Percentiles rank a stretch among this genome's conserved stretches.
Conservation (phyloP, 2,113 vertebrate genomes). For the Xiphophorus couchianus region DNA sequence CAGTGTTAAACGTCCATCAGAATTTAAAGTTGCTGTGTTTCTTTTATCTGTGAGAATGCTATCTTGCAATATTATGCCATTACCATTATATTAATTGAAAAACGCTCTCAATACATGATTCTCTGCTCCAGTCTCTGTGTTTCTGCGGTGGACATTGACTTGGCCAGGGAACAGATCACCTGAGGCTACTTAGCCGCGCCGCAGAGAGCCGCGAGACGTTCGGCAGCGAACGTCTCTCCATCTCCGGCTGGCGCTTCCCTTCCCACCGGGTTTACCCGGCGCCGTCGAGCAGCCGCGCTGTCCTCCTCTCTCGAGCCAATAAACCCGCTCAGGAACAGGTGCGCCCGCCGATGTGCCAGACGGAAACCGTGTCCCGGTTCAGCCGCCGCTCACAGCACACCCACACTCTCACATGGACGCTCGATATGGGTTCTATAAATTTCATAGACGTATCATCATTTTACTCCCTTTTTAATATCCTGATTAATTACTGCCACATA, state of each 20-base stretch:
- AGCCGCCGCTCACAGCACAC: slow-evolving; percentile 33
- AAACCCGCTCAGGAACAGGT: slow-evolving; percentile 49
- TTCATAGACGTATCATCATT: neutral
- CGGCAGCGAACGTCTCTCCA: neutral
- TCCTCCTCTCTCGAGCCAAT: slow-evolving; percentile 36
- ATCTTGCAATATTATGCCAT: no score
- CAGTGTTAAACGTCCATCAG: no score
- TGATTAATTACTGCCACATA: neutral
- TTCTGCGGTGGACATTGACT: neutral
- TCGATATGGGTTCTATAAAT: neutral
- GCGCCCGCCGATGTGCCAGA: slow-evolving; percentile 27
- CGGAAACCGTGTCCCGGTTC: slow-evolving; percentile 26
- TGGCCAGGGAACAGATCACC: neutral
- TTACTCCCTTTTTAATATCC: neutral
- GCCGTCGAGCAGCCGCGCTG: slow-evolving; percentile 36
- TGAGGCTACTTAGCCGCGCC: neutral
- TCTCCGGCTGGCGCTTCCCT: slow-evolving; percentile 18
- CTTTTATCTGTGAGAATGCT: no score
- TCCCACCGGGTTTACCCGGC: slow-evolving; percentile 12
- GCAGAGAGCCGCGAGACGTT: neutral
- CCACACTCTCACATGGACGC: slow-evolving; percentile 29
- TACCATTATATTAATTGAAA: no score
- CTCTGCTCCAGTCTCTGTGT: neutral
- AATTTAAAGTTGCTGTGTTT: no score
- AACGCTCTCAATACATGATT: no score